Conservation (phyloP, 1,140 invertebrate genomes). For the Atta cephalotes region DNA sequence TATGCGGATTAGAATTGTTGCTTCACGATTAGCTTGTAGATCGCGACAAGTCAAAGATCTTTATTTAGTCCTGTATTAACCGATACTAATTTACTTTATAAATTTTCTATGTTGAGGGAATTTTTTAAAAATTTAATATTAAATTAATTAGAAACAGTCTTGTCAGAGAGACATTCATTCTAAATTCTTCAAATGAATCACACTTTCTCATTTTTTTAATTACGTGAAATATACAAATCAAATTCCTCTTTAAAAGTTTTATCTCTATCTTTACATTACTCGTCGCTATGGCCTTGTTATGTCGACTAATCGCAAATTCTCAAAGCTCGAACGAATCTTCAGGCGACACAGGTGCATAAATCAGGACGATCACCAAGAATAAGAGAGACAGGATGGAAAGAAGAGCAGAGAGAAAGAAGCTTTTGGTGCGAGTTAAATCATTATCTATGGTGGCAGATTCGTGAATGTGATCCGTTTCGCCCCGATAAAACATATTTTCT, state of each 20-base stretch:
- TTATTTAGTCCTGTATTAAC: constrained; percentile 10
- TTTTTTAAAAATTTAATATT: constrained; percentile 16
- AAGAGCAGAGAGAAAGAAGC: background rate
- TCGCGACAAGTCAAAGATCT: constrained; percentile 60
- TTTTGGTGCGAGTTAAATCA: constrained; percentile 9
- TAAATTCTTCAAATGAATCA: background rate
- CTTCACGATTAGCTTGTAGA: constrained; percentile 68
- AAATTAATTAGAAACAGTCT: background rate
- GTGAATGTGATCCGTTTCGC: background rate
- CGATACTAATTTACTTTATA: background rate
- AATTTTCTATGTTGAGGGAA: background rate
- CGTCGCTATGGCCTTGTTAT: background rate
- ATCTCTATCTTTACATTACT: background rate
- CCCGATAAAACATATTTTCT: constrained; percentile 50
- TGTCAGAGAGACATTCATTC: background rate
- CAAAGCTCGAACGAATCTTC: constrained; percentile 36
- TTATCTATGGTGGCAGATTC: background rate
- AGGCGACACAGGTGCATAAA: constrained; percentile 43
- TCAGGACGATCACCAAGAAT: constrained; percentile 35
- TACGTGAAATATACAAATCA: background rate
- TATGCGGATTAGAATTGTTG: constrained; percentile 65
- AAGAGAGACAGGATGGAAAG: background rate
- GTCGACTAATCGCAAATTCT: constrained; percentile 48
- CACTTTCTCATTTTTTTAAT: background rate
- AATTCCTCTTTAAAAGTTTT: background rate